Evolutionary conservation across 2,888 invertebrate genomes (phyloP), one percentile per base, ranked within the genome.

Genomic region (Tolmerus cingulatus): DNA sequence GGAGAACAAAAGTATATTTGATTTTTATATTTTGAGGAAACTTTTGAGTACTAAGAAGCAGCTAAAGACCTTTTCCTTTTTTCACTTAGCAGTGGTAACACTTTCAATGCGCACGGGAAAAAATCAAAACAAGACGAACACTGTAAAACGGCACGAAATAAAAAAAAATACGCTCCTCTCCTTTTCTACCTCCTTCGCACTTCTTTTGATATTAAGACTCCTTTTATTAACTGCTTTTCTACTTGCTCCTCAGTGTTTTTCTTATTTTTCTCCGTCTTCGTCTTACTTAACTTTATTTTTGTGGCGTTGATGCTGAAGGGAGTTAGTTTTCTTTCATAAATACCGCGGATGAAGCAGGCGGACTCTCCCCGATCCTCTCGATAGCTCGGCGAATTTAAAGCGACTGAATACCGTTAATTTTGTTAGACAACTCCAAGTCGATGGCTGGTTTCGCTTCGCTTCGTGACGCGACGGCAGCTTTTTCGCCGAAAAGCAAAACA

Each of bases 371-470:
- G 88, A 89, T 88, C 88, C 87, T 88, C 84, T 87, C 88, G 87
- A 89, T 89, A 89, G 87, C 88, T 89, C 89, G 89, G 89, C 89
- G 89, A 89, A 89, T 89, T 89, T 88, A 89, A 89, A 88, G 88
- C 89, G 88, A 89, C 89, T 89, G 89, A 88, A 66, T 66, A 51
- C 51, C 51, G 51, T 66, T 19, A 66, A 66, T 66, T 66, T 82
- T 19, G 16, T 14, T 16, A 16, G n/a, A 12, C 4, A 19, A 19
- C 77, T 23, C 55, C 23, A 55, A 51, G 37, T 66, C 66, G 16
- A 5, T 30, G 37, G 43, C 43, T 79, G 19, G 43, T 23, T 30
- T 23, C 43, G 40, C 4, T 27, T 78, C n/a, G 9, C 23, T 78
- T 27, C 40, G 14, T n/a, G 43, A 5, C 34, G 34, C 34, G 12